Percentiles rank a stretch among this genome's conserved stretches.
phyloP scores from a whole-genome alignment of 2,113 vertebrate species.

The Coptodon rendalli region DNA sequence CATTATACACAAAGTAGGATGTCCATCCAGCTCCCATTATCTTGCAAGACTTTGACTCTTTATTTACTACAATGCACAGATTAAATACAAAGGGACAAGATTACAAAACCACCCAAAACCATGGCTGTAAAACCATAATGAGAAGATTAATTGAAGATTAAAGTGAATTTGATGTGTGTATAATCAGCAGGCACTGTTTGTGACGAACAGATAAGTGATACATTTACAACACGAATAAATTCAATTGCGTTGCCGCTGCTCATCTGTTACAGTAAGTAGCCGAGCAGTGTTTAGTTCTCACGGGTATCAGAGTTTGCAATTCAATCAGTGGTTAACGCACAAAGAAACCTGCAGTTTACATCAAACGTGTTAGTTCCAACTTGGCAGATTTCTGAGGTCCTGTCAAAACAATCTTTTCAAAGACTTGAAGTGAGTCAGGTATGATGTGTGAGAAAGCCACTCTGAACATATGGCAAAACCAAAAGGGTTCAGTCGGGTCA shows the following conservation, averaged over 20 bases:
- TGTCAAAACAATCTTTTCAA: neutral
- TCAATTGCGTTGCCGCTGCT: neutral
- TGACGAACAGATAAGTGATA: neutral
- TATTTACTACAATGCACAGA: neutral
- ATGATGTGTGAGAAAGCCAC: neutral
- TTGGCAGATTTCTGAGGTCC: neutral
- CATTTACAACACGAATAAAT: neutral
- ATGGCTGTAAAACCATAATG: neutral
- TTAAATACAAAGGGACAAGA: neutral
- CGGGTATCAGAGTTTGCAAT: neutral
- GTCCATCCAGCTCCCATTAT: neutral
- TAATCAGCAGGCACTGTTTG: neutral
- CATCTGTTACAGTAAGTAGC: neutral
- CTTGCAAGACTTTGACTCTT: neutral
- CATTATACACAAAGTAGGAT: neutral
- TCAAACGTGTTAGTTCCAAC: neutral
- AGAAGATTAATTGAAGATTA: neutral
- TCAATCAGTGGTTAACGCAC: neutral
- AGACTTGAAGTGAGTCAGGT: neutral
- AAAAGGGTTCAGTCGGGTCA: neutral
- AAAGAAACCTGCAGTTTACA: neutral
- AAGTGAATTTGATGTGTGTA: neutral
- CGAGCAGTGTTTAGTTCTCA: neutral
- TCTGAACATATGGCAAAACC: neutral
- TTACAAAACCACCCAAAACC: neutral